phyloP scores from a whole-genome alignment of 2,113 vertebrate genomes.

The Terrapene triunguis region DNA sequence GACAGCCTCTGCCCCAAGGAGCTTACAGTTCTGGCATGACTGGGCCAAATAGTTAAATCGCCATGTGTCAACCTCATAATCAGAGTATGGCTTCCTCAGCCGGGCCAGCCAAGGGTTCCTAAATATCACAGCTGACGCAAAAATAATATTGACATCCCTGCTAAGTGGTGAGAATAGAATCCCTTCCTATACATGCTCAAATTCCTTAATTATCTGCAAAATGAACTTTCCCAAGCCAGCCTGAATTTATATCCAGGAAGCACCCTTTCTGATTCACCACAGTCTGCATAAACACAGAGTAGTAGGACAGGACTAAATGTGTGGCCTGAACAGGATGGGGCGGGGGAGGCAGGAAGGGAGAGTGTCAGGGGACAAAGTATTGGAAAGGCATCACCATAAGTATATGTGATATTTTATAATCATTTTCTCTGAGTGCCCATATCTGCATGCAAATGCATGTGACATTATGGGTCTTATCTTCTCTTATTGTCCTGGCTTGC shows the following conservation, averaged over 20 bases:
- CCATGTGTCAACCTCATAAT: not conserved
- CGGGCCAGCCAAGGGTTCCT: not conserved
- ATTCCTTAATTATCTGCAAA: not conserved
- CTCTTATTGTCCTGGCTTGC: not conserved
- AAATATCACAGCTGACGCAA: not conserved
- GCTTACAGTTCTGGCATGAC: not conserved
- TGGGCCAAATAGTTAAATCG: not conserved
- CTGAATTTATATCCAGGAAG: not conserved
- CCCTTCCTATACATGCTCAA: not conserved
- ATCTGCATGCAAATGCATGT: constrained; percentile 61
- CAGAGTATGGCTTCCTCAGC: not conserved
- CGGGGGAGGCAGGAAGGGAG: not conserved
- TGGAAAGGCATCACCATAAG: not conserved
- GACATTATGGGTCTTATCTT: not conserved
- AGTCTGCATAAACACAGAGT: not conserved
- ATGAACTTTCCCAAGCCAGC: not conserved
- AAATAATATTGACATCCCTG: not conserved
- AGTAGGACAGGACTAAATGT: not conserved
- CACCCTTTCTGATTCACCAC: not conserved
- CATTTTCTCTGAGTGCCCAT: constrained; percentile 63
- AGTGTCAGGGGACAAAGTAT: not conserved
- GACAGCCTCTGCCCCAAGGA: not conserved
- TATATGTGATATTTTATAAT: constrained; percentile 5
- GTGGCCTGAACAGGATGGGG: not conserved
- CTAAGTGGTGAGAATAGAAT: not conserved